Evolutionary conservation across 64 coral and sea anemone species (phyloP), one percentile per base, ranked within the genome.

Genomic region (Cladopsammia gracilis): DNA sequence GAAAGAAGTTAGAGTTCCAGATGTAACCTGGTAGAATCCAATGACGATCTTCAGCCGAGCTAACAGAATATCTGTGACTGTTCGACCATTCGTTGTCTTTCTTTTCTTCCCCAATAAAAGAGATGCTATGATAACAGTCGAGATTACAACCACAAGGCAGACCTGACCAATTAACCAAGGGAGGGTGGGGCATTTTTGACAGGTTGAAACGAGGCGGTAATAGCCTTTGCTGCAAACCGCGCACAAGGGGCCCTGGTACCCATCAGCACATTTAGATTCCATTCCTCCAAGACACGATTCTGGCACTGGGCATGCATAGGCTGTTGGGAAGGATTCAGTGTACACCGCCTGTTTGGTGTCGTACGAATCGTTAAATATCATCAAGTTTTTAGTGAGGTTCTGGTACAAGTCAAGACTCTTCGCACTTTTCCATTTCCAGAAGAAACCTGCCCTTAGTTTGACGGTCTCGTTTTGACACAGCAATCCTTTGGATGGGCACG

Each of bases 1-100:
- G 53, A 94, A 90, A 25, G 86, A 62, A 11, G 83, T 77, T 10
- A 94, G 64, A 16, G 80, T 80, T 4, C 66, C 52, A 57, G 93
- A 94, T 2, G 93, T 89, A 8, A 94, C 59, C 45, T 94, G 93
- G 24, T 89, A 94, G 73, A 94, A 94, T 16, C 79, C 64, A 45
- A 92, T 86, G 11, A 92, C 26, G 42, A 92, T 92, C 46, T 92
- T 92, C n/a, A 94, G 47, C 13, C 87, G 56, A 54, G 93, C 77
- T 46, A 94, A 43, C 42, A 80, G 49, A 25, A 84, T 69, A 59
- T 90, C 89, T 7, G 58, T 82, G 14, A 8, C 11, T 14, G 45
- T 58, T 69, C 89, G 78, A 43, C 77, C 51, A 3, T 26, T 56
- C 20, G 2, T 4, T 0, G 12, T 34, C 42, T 42, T 58, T 3